Evolutionary conservation across 2,888 invertebrate species (phyloP), one percentile per base, ranked within the genome.

Genomic region (Colletes collaris): DNA sequence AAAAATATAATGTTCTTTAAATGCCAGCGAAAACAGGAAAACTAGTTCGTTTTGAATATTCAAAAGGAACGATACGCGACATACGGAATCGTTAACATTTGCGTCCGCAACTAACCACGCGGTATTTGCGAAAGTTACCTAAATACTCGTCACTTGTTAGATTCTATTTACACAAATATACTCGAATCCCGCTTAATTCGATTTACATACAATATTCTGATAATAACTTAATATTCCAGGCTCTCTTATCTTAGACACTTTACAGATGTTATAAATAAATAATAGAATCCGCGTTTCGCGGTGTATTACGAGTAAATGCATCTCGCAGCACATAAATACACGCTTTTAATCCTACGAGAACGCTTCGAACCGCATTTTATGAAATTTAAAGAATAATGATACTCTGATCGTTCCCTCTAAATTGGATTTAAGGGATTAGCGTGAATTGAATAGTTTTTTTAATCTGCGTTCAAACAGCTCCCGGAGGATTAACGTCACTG

Each of bases 241-340:
- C 70, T 55, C 79, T 52, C 55, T 55, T 19, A 50, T 56, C 74
- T 60, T 69, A 73, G 44, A 85, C 69, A 70, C 80, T 83, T 84
- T 86, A 74, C 83, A 72, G 50, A 68, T 71, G 50, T 75, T 58
- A 87, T 79, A 88, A 89, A 89, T 89, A 89, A 89, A 89, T 89
- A 86, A 84, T 76, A 81, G 76, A 70, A 74, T 52, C 35, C 58
- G 63, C 69, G 16, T 10, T 55, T 52, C 19, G 63, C 73, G 64
- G 52, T 53, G 16, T 49, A 53, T 56, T 58, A 37, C 50, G 67
- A 35, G 19, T 68, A 78, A 83, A 72, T 77, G 71, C 79, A 70
- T 63, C 73, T 74, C 59, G 35, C 63, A 63, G 55, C 5, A 59
- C 63, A 83, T 83, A 80, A 85, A 82, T 81, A 83, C 52, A 68